These are phyloP conservation scores for Pontoporia blainvillei DNA, from an alignment of 2,113 vertebrate genomes.

Conservation along the genomic window DNA sequence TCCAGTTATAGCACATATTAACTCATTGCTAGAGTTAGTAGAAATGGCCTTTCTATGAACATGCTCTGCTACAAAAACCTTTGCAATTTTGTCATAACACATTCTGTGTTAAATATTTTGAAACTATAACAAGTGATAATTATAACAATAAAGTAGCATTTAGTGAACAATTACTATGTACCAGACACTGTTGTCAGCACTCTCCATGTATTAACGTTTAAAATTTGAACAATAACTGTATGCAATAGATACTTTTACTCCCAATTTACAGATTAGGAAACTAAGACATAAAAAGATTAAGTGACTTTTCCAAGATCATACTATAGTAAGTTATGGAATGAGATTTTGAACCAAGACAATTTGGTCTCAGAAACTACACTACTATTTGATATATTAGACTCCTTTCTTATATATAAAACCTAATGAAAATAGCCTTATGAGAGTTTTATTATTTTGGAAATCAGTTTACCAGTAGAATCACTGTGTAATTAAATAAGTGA, in stretches of 20 bases:
- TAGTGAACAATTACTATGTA: background rate
- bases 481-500: background rate
- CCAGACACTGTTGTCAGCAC: background rate
- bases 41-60: background rate
- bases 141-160: background rate
- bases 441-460: background rate
- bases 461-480: background rate
- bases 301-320: background rate
- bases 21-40: background rate
- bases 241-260: background rate
- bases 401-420: background rate
- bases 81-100: background rate
- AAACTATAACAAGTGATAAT: background rate
- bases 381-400: background rate
- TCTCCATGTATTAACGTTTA: background rate
- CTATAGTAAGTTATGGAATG: background rate
- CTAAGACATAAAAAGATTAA: background rate
- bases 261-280: conserved; percentile 3
- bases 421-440: background rate
- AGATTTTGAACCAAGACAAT: background rate
- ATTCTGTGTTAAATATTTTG: background rate
- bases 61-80: background rate
- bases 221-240: background rate
- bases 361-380: background rate
- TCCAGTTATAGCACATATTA: background rate